Conservation (phyloP, 2,797 vertebrate genomes). For the Oryzias dopingdopingensis region DNA sequence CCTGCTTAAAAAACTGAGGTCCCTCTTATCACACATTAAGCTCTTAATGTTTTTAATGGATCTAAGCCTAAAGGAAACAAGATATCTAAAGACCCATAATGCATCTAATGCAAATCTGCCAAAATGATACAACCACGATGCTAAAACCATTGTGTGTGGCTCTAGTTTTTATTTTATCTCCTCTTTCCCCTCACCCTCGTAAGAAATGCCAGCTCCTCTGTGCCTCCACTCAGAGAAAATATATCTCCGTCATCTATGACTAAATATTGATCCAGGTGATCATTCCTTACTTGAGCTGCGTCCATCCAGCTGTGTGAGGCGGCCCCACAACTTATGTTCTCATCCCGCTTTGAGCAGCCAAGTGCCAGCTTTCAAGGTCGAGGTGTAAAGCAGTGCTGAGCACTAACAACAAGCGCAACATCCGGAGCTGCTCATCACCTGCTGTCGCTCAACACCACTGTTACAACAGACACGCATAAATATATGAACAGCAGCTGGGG, state of each 20-base stretch:
- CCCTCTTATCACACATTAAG: too few relatives aligned
- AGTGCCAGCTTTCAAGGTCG: background rate
- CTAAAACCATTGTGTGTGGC: too few relatives aligned
- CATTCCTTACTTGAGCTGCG: background rate
- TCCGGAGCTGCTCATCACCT: background rate
- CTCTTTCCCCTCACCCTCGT: too few relatives aligned
- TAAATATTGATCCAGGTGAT: constrained; percentile 2
- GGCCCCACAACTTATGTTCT: background rate
- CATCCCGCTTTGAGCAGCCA: background rate
- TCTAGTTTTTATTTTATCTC: too few relatives aligned
- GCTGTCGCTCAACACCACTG: background rate
- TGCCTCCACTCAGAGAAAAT: background rate
- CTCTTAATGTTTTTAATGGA: too few relatives aligned
- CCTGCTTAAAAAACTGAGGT: too few relatives aligned
- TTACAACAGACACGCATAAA: too few relatives aligned
- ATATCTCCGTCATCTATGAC: background rate
- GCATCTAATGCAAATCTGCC: too few relatives aligned
- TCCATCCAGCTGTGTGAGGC: background rate
- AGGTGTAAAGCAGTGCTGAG: background rate
- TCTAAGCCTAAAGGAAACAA: too few relatives aligned
- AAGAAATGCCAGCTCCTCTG: background rate
- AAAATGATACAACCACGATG: too few relatives aligned
- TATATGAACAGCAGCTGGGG: too few relatives aligned
- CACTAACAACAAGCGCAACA: background rate
- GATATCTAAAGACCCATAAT: too few relatives aligned